A percentile compares a stretch with the other conserved stretches of the same genome.
These are phyloP conservation scores for Ispidina picta DNA, from an alignment of 2,797 vertebrate genomes.

Conservation along the genomic window DNA sequence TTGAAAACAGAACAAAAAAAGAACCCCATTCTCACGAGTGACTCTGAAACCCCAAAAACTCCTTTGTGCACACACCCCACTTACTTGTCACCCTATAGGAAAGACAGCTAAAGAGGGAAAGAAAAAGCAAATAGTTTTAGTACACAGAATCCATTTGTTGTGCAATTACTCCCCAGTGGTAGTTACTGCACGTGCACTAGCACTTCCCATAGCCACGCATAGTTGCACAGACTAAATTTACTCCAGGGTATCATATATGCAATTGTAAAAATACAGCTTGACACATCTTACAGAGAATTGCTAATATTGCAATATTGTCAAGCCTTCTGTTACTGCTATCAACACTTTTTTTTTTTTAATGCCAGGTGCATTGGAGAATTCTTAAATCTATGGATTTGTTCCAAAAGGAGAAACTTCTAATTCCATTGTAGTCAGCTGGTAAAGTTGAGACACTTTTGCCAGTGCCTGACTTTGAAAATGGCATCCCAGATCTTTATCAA, in stretches of 20 bases:
- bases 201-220: not conserved
- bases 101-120: not conserved
- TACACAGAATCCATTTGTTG: not conserved
- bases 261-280: not conserved
- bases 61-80: rapidly evolving
- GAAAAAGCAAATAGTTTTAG: not conserved
- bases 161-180: not conserved
- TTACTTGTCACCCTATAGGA: no score
- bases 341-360: not conserved
- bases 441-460: not conserved
- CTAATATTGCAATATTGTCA: not conserved
- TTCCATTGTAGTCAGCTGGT: not conserved
- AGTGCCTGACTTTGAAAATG: not conserved
- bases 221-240: not conserved
- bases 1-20: not conserved
- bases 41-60: not conserved
- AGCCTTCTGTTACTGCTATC: not conserved
- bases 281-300: not conserved
- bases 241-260: not conserved
- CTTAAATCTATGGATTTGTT: not conserved
- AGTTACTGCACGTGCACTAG: not conserved
- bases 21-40: not conserved
- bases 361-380: not conserved
- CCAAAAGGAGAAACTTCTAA: not conserved
- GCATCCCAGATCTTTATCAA: not conserved